A percentile compares a stretch with the other conserved stretches of the same genome.
Evolutionary conservation across 2,113 vertebrate genomes (phyloP).

Genomic region (Myrmecobius fasciatus): DNA sequence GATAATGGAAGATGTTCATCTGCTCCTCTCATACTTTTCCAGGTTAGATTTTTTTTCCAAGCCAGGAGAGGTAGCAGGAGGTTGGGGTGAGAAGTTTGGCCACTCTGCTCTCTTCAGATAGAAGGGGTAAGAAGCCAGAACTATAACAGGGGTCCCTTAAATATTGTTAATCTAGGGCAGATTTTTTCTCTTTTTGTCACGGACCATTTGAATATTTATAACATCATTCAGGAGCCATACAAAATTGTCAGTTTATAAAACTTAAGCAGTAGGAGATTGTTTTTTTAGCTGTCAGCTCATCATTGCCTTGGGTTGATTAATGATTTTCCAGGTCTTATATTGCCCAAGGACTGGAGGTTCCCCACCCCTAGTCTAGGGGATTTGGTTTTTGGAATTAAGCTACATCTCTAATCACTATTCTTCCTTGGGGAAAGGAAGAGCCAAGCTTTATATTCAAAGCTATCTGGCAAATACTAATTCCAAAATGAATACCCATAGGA

Average conservation of each 20-base stretch:
- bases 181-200: no score
- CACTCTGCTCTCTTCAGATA: neutral
- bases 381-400: neutral
- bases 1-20: neutral
- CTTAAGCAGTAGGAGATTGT: no score
- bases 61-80: neutral
- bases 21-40: neutral
- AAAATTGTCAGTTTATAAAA: no score
- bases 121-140: neutral
- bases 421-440: neutral
- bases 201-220: no score
- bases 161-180: neutral
- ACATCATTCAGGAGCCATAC: no score
- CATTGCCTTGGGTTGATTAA: no score
- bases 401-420: neutral
- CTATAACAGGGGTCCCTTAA: neutral
- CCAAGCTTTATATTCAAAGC: neutral
- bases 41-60: neutral
- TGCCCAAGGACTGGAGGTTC: no score
- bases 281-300: no score
- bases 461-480: neutral
- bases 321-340: no score
- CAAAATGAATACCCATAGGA: neutral
- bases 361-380: neutral
- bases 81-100: neutral